phyloP scores from a whole-genome alignment of 2,888 invertebrate species.

The Cephalotes varians region DNA sequence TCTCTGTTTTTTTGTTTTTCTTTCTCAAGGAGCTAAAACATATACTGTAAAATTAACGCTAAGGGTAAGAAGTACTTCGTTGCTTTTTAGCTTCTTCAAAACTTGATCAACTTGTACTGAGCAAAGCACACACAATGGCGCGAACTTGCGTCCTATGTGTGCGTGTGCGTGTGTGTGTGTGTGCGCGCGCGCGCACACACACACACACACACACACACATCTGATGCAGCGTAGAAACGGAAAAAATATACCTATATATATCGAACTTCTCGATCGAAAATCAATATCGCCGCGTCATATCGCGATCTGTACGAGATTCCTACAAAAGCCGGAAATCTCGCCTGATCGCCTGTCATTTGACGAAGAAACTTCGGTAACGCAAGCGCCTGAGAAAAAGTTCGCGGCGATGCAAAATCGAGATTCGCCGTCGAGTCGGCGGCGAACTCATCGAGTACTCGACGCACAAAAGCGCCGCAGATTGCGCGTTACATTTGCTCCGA shows the following conservation, averaged over 20 bases:
- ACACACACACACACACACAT: too few species aligned
- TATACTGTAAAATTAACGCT: neutral
- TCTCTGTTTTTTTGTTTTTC: neutral
- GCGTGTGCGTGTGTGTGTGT: too few species aligned
- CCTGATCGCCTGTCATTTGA: conserved; percentile 29
- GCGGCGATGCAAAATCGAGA: conserved; percentile 44
- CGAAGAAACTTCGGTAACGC: conserved; percentile 31
- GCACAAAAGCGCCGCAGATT: conserved; percentile 48
- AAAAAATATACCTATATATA: neutral
- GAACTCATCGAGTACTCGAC: neutral
- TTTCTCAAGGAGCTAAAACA: neutral
- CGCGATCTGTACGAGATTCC: conserved; percentile 28
- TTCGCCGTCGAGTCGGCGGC: conserved; percentile 6
- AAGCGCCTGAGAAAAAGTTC: conserved; percentile 32
- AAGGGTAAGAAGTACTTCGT: neutral
- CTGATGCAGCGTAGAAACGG: neutral
- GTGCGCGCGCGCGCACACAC: too few species aligned
- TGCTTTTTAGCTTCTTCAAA: neutral
- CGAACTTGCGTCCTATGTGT: conserved; percentile 16
- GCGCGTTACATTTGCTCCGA: conserved; percentile 35
- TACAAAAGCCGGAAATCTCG: conserved; percentile 28
- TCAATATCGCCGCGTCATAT: conserved; percentile 43
- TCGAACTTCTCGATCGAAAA: conserved; percentile 34
- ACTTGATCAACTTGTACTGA: conserved; percentile 13
- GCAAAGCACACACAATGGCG: neutral